Conservation (phyloP, 2,888 invertebrate species). For the Pyrochroa serraticornis region DNA sequence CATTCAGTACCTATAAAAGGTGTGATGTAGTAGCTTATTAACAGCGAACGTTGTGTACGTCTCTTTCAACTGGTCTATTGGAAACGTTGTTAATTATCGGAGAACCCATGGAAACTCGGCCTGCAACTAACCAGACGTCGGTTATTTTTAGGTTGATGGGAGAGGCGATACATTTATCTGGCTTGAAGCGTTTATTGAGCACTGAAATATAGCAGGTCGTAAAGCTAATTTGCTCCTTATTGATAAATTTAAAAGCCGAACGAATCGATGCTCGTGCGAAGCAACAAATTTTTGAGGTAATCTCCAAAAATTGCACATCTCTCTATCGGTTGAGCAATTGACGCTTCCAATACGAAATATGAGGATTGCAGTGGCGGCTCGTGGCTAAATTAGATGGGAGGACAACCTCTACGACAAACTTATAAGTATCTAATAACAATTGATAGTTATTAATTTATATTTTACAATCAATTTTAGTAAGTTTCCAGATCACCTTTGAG, state of each 20-base stretch:
- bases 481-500: too few relatives aligned
- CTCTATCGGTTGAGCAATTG: too few relatives aligned
- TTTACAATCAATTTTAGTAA: too few relatives aligned
- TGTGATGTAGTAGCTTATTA: conserved; percentile 32
- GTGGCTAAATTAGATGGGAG: too few relatives aligned
- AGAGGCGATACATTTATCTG: too few relatives aligned
- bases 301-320: too few relatives aligned
- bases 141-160: conserved; percentile 1
- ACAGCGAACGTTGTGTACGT: conserved; percentile 7
- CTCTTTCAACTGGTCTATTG: background rate
- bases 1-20: conserved; percentile 28
- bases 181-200: background rate
- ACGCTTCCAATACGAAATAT: too few relatives aligned
- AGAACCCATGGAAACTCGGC: background rate
- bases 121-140: background rate
- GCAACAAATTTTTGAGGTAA: too few relatives aligned
- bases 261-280: conserved; percentile 14
- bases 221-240: conserved; percentile 11
- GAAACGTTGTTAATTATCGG: background rate
- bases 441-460: too few relatives aligned
- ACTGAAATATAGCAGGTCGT: conserved; percentile 14
- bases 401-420: too few relatives aligned
- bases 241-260: conserved; percentile 6
- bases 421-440: too few relatives aligned
- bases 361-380: too few relatives aligned